Percentiles rank a stretch among this genome's conserved stretches.
These are phyloP conservation scores for Avahi laniger DNA, from an alignment of 2,797 vertebrate species.

Conservation along the genomic window DNA sequence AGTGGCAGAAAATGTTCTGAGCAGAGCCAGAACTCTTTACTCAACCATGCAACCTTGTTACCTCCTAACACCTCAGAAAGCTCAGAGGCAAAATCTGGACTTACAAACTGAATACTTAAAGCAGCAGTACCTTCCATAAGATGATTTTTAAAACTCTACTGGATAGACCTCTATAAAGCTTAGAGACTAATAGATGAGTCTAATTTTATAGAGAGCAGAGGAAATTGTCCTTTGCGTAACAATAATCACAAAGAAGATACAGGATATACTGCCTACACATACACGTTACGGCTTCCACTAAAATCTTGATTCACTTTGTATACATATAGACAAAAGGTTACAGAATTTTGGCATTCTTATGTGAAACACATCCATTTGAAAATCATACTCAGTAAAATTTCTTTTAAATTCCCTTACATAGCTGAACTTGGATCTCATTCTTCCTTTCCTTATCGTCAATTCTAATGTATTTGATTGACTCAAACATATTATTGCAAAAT, in stretches of 20 bases:
- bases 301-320: background rate
- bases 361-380: background rate
- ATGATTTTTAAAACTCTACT: background rate
- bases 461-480: background rate
- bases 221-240: background rate
- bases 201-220: background rate
- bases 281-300: background rate
- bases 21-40: background rate
- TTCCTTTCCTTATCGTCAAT: background rate
- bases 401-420: background rate
- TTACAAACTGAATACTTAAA: background rate
- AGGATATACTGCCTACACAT: background rate
- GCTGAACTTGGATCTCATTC: background rate
- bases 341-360: background rate
- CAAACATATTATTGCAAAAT: constrained; percentile 10
- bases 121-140: background rate
- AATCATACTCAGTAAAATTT: background rate
- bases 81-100: background rate
- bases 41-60: background rate
- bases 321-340: background rate
- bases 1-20: constrained; percentile 1
- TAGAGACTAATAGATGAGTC: background rate
- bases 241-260: background rate
- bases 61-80: background rate
- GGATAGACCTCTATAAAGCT: background rate